Percentiles rank a stretch among this genome's conserved stretches.
Conservation (phyloP, 2,888 invertebrate genomes). For the Morpho achilles region DNA sequence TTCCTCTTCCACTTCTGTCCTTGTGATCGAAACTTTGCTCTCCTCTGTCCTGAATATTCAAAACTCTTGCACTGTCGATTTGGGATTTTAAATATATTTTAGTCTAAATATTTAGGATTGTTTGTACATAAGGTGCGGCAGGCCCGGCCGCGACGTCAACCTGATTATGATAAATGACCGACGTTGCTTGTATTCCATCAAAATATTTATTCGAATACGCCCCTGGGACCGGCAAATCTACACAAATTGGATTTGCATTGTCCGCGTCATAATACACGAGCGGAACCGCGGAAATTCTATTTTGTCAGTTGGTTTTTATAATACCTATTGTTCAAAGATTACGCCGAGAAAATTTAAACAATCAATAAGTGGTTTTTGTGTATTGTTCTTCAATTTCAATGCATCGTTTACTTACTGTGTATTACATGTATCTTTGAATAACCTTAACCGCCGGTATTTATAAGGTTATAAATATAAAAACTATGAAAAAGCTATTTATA, state of each 20-base stretch:
- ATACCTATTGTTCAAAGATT: slow-evolving; percentile 8
- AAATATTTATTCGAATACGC: slow-evolving; percentile 56
- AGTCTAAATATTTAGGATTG: slow-evolving; percentile 29
- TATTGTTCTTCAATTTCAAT: slow-evolving; percentile 6
- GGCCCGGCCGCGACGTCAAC: slow-evolving; percentile 51
- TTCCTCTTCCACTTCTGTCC: no score
- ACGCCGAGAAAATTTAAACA: slow-evolving; percentile 11
- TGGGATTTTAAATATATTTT: slow-evolving; percentile 35
- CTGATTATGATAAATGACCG: slow-evolving; percentile 71
- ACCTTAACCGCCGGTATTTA: no score
- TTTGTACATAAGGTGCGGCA: slow-evolving; percentile 54
- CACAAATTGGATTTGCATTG: slow-evolving; percentile 56
- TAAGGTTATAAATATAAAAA: no score
- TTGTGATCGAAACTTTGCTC: no score
- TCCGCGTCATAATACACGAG: slow-evolving; percentile 43
- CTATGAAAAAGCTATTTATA: no score
- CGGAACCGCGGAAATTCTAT: slow-evolving; percentile 21
- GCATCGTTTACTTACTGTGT: background rate
- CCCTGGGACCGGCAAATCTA: slow-evolving; percentile 38
- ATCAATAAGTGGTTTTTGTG: slow-evolving; percentile 1
- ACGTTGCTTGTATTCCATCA: slow-evolving; percentile 49
- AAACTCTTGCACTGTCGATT: background rate
- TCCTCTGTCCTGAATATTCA: no score
- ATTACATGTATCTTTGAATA: no score
- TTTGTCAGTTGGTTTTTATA: slow-evolving; percentile 17